Evolutionary conservation across 2,797 vertebrate species (phyloP), one percentile per base, ranked within the genome.

Genomic region (Gymnoscopelus microlampas): DNA sequence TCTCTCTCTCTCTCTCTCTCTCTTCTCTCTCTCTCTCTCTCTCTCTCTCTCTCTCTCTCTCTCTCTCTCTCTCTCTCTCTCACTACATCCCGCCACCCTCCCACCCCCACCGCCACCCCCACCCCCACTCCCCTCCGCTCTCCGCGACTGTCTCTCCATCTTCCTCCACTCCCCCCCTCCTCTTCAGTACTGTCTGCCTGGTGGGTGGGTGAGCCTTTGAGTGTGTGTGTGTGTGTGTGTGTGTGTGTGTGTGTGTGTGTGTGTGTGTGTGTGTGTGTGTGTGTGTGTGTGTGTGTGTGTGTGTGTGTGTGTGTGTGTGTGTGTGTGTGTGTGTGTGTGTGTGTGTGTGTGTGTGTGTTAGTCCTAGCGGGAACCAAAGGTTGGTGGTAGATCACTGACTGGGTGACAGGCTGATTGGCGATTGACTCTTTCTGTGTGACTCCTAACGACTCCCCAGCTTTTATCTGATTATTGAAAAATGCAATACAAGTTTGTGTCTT

Each of bases 121-220:
- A 66, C 84, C 83, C 74, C 78, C 70, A 64, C 51, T 60, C 66
- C 74, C 77, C 63, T 51, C 66, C 78, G 76, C 70, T 78, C 65
- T 65, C 84, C 82, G 73, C 78, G 74, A 81, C 74, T 78, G 63
- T 84, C 72, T 81, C 76, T 82, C 76, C 73, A 76, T 83, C 77
- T 51, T 70, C 64, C 72, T 78, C 68, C 71, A 8, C 66, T 74
- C 67, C 68, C 79, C 74, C 87, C 78, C 86, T 84, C 62, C 77
- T 85, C 81, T 82, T 68, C 0, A 78, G 80, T 89, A 89, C 85
- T 77, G 80, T 77, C 77, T 90, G 79, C 55, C 79, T 71, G 65
- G 69, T 86, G 83, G 84, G 82, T 68, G 79, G 84, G 84, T 76
- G 79, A 73, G 72, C 67, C 56, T 74, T 11, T 66, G 44, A 60